Percentiles rank a stretch among this genome's conserved stretches.
These are phyloP conservation scores for Corynorhinus townsendii DNA, from an alignment of 2,113 vertebrate species.

Conservation along the genomic window DNA sequence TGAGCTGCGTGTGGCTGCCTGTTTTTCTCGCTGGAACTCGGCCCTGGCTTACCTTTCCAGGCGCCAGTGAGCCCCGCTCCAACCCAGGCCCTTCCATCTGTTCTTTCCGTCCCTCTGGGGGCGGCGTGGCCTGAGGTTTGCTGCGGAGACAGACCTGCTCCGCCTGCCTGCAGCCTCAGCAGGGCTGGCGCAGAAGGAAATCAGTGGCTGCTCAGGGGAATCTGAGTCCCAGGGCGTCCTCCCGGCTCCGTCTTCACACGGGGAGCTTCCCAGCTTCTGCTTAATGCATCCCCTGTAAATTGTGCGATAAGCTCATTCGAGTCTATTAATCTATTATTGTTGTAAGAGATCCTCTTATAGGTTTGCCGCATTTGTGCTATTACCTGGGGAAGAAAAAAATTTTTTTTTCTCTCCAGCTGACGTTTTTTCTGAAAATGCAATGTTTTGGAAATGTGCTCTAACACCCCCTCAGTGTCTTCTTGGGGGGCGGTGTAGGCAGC, in stretches of 20 bases:
- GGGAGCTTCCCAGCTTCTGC: slow-evolving; percentile 22
- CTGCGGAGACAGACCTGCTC: not conserved
- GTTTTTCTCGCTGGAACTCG: not conserved
- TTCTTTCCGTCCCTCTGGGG: not conserved
- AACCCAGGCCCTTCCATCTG: not conserved
- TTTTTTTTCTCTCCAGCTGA: not conserved
- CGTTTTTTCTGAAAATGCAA: not conserved
- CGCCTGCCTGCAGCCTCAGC: accelerated
- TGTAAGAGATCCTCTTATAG: not conserved
- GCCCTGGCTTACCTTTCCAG: no score
- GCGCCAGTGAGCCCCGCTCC: accelerated
- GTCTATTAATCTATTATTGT: not conserved
- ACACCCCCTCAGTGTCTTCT: not conserved
- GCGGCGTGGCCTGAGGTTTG: no score
- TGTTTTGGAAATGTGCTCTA: not conserved
- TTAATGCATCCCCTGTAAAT: slow-evolving; percentile 21
- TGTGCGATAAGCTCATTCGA: not conserved
- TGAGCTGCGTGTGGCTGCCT: not conserved
- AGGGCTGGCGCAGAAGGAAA: not conserved
- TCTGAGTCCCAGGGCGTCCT: not conserved
- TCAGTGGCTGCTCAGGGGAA: not conserved
- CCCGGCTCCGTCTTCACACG: not conserved
- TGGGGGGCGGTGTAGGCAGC: not conserved
- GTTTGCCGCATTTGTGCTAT: slow-evolving; percentile 20
- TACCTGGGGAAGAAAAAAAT: not conserved